Evolutionary conservation across 2,888 invertebrate species (phyloP).

Genomic region (Phlogophora meticulosa): DNA sequence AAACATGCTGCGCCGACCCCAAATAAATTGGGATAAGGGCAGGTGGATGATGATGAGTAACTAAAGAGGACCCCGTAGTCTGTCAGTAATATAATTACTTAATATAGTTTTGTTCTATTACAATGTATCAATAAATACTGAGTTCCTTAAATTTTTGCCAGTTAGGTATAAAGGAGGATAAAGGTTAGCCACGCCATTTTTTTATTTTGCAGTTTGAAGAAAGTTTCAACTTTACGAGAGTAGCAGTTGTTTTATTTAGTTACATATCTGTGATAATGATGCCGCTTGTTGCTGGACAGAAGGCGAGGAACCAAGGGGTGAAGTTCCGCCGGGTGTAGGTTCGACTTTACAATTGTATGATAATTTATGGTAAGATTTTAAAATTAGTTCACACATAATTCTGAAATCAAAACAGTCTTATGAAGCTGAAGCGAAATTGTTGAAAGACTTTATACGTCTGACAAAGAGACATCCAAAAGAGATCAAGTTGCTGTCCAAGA

Average conservation of each 20-base stretch:
- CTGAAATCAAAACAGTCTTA: not conserved
- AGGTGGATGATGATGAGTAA: too few species aligned
- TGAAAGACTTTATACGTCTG: slow-evolving; percentile 19
- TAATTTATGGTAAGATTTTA: slow-evolving; percentile 9
- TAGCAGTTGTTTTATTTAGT: not conserved
- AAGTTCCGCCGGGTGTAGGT: slow-evolving; percentile 8
- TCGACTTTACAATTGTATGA: slow-evolving; percentile 18
- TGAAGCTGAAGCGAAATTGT: slow-evolving; percentile 6
- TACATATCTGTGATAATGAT: slow-evolving; percentile 4
- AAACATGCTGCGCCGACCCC: too few species aligned
- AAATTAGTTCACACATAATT: not conserved
- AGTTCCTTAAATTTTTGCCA: too few species aligned
- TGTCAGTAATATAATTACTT: too few species aligned
- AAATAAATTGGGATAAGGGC: too few species aligned
- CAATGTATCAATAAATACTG: too few species aligned
- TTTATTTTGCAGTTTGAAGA: not conserved
- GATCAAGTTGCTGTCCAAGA: not conserved
- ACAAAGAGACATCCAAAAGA: not conserved
- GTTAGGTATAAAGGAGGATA: too few species aligned
- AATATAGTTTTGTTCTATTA: too few species aligned
- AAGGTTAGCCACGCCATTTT: too few species aligned
- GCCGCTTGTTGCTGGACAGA: slow-evolving; percentile 22
- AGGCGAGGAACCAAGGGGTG: slow-evolving; percentile 12
- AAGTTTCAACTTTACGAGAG: not conserved
- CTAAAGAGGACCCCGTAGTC: too few species aligned